Evolutionary conservation across 2,113 vertebrate genomes (phyloP).

Genomic region (Phalacrocorax brasilianus): DNA sequence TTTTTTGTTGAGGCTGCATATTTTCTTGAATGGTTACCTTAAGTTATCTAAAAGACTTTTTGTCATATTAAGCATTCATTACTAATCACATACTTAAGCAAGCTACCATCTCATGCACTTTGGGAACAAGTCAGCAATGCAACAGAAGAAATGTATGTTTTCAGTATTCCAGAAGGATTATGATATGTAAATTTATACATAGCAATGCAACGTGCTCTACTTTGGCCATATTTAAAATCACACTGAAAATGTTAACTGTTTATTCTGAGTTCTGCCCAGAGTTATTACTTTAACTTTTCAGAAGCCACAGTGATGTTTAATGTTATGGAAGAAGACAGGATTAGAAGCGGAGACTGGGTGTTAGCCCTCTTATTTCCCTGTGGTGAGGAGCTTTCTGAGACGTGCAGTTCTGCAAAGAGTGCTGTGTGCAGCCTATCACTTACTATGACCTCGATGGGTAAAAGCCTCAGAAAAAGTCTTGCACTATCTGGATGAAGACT

Average conservation of each 20-base stretch:
- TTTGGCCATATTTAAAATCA: background rate
- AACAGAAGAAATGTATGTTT: background rate
- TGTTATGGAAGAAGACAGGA: background rate
- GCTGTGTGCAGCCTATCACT: accelerated
- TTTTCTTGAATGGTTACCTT: slow-evolving; percentile 13
- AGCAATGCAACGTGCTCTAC: background rate
- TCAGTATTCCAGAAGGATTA: background rate
- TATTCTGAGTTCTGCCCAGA: background rate
- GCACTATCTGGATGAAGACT: background rate
- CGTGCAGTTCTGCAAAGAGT: accelerated
- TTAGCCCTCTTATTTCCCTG: background rate
- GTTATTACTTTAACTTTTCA: background rate
- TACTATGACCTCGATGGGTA: background rate
- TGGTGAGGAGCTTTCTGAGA: background rate
- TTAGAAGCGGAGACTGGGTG: too few relatives aligned
- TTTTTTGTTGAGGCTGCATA: background rate
- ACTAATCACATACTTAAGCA: background rate
- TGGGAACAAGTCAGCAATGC: background rate
- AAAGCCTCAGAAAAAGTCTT: background rate
- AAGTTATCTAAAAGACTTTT: slow-evolving; percentile 23
- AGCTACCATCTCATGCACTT: background rate
- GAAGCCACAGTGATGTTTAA: background rate
- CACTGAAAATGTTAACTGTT: background rate
- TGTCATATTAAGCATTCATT: background rate
- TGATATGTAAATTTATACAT: background rate